These are phyloP conservation scores for Anneissia japonica DNA, from an alignment of 35 echinoderm and acorn worm species.

Conservation along the genomic window DNA sequence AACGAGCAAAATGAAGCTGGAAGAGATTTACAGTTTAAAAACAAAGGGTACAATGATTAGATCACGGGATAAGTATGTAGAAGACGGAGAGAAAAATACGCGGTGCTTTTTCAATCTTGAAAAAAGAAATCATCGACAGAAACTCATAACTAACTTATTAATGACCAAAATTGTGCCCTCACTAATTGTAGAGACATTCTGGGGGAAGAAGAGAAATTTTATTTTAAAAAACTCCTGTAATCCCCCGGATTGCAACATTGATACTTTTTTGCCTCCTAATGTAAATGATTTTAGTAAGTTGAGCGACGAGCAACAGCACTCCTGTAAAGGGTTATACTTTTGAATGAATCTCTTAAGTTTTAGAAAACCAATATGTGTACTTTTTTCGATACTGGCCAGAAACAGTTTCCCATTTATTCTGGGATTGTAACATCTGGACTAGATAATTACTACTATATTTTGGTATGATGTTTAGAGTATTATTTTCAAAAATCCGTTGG, in stretches of 20 bases:
- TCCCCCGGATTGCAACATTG: background rate
- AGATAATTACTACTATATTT: no score
- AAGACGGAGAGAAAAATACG: background rate
- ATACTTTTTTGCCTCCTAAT: background rate
- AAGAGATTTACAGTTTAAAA: background rate
- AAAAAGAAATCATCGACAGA: background rate
- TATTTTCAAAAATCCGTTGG: no score
- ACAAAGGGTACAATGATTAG: background rate
- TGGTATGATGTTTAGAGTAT: no score
- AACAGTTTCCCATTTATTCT: no score
- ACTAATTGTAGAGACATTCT: background rate
- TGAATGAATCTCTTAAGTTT: no score
- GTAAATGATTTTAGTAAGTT: background rate
- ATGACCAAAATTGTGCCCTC: background rate
- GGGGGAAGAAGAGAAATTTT: background rate
- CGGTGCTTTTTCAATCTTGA: background rate
- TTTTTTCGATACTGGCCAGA: no score
- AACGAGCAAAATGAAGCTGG: background rate
- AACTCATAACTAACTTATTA: background rate
- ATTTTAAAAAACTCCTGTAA: background rate
- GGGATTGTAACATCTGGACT: no score
- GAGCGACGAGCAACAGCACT: background rate
- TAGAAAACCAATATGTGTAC: no score
- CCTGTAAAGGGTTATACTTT: background rate
- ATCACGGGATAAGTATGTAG: background rate